Base-by-base conservation (phyloP, 2,113 vertebrate genomes). In the Forbesichthys agassizii region DNA sequence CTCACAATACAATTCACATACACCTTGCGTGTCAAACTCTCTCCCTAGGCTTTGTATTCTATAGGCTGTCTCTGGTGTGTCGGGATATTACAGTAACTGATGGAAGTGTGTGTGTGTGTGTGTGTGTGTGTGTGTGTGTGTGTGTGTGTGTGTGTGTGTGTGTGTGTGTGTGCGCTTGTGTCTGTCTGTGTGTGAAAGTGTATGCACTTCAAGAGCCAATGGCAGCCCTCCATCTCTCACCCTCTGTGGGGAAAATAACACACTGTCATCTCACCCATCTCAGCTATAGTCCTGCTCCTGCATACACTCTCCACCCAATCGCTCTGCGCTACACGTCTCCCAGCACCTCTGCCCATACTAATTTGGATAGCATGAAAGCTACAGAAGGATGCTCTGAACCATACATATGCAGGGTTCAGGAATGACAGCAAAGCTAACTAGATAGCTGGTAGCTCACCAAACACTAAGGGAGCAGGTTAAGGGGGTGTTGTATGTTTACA, bases 181-280 rank as follows among this genome's bases (percentile, higher is more conserved):
- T n/a, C n/a, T n/a, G n/a, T 47, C 20, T 27, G 20, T 53, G 56
- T 53, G 36, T 47, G 36, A 9, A 14, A 42, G 33, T 60, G 27
- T 61, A 12, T 61, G 60, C 7, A 7, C 6, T 16, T 54, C 20
- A 33, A 54, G 9, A 54, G 10, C 51, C 65, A 73, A 51, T 14
- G n/a, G 59, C 59, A 61, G 59, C 5, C 46, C 47, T 71, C 61
- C 9, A 20, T 55, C 58, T 16, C 61, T 48, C 61, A 11, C n/a
- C 14, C 46, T 65, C 66, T 5, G n/a, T 77, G 59, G 68, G 70
- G 69, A 66, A 75, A 76, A 75, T 80, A 61, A 73, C 70, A 53
- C 11, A 60, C 27, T 64, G 55, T 65, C 69, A 68, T 63, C 57
- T 66, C 53, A 27, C 59, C 66, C 60, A 4, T 58, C 59, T 68